Conservation (phyloP, 2,888 invertebrate species). For the Baccha elongata region DNA sequence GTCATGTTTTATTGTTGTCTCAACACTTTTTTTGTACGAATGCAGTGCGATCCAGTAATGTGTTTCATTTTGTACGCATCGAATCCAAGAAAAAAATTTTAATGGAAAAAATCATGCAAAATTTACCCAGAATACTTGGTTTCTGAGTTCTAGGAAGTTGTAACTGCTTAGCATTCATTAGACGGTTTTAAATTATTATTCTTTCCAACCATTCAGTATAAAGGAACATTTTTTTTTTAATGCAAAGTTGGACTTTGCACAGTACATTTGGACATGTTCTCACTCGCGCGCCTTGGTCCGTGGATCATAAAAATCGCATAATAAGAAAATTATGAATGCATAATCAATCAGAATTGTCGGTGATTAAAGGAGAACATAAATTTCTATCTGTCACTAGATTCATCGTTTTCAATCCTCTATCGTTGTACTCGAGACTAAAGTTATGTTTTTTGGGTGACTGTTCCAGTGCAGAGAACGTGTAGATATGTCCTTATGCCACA, state of each 20-base stretch:
- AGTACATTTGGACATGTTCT: slow-evolving; percentile 8
- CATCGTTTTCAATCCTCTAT: slow-evolving; percentile 58
- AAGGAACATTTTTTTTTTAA: not conserved
- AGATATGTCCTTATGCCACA: too few species aligned
- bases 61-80: too few species aligned
- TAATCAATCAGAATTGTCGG: slow-evolving; percentile 77
- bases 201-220: slow-evolving; percentile 8
- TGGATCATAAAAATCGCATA: slow-evolving; percentile 74
- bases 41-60: too few species aligned
- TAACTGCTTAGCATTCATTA: slow-evolving; percentile 23
- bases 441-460: slow-evolving; percentile 29
- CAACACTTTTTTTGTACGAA: too few species aligned
- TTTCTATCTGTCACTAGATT: slow-evolving; percentile 75
- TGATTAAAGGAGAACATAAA: slow-evolving; percentile 76
- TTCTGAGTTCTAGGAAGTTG: not conserved
- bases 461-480: not conserved
- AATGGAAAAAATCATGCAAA: too few species aligned
- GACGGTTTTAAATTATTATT: not conserved
- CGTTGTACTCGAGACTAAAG: slow-evolving; percentile 32
- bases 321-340: slow-evolving; percentile 76
- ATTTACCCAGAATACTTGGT: too few species aligned
- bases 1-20: too few species aligned
- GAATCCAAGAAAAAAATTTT: too few species aligned
- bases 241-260: slow-evolving; percentile 55
- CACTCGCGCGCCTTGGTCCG: slow-evolving; percentile 25